Base-by-base conservation (phyloP, 1,140 invertebrate genomes). In the Dryas iulia region DNA sequence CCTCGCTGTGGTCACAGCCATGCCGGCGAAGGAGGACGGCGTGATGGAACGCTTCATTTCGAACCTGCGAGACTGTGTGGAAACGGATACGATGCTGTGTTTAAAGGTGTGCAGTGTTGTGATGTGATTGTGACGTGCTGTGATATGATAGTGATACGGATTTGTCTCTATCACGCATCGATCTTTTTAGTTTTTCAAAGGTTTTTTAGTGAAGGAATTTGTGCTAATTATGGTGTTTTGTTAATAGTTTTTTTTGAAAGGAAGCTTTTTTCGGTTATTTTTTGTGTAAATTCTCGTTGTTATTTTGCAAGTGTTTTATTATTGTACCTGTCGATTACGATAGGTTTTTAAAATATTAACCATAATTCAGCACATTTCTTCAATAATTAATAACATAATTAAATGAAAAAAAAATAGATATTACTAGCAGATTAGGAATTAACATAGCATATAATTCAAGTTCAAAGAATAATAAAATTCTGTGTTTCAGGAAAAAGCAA, bases 31-130 rank as follows among this genome's bases (percentile, higher is more conserved):
- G 69, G 89, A 91, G 35, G 85, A 90, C 69, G 83, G 85, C 1
- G 72, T 72, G 39, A 71, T 86, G 76, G 86, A 87, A 31, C 78
- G 71, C 57, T 87, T 91, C 76, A 71, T 90, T 23, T 83, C 86
- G 1, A 74, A 79, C 1, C 60, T 91, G 6, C 73, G 87, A 72
- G 89, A 91, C 68, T 91, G 89, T 66, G 79, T 90, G 62, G 89
- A 91, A 21, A 76, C 82, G 1, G 86, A 91, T 66, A 89, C 87
- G 39, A 79, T 88, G 75, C 74, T 91, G 77, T 91, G 89, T 54
- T 76, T 91, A 28, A 91, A 91, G 89, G 87, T 91, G 85, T 83
- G 76, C 61, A 79, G 84, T 90, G 83, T 65, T 77, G 83, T 88
- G 84, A 65, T 75, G 74, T 81, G 77, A 71, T 59, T 72, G 71